Base-by-base conservation (phyloP, 1,140 invertebrate species). In the Cataglyphis hispanica region DNA sequence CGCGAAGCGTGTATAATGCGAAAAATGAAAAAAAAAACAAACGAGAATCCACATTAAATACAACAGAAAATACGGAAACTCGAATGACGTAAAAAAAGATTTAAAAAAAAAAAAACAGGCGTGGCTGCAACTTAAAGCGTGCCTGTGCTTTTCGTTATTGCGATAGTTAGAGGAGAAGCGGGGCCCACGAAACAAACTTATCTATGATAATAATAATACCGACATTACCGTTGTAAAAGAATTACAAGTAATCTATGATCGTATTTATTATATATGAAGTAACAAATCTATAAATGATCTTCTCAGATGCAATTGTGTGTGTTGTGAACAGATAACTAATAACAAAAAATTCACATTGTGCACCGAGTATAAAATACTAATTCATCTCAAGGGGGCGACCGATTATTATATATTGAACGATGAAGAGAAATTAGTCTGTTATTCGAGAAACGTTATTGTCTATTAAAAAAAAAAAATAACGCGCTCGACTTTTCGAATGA, bases 141-240 rank as follows among this genome's bases (percentile, higher is more conserved):
- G 87, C 83, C 83, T 90, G 46, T 50, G 88, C 56, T 84, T 90
- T 90, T 89, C 75, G 84, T 90, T 90, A 50, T 46, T 16, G 86
- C 84, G 60, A 87, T 56, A 87, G 78, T 72, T 86, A 84, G 70
- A 72, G 69, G 22, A 40, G 84, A 56, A 58, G 46, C 83, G 92
- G 92, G 92, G 90, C 92, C 92, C 92, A 93, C 92, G 75, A 74
- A 87, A 91, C 25, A 63, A 27, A 63, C 86, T 86, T 90, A 87
- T 91, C 85, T 92, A 91, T 90, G 75, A 92, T 80, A 80, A 67
- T 83, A 81, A 50, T 66, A 67, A 67, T 83, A 81, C 50, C 77
- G 86, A 89, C 76, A 86, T 89, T 67, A 75, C 37, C 56, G 34
- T 85, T 89, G 78, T 56, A 84, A 89, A 87, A 83, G 46, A 50